phyloP scores from a whole-genome alignment of 2,797 vertebrate genomes.

The Poecilia gillii region DNA sequence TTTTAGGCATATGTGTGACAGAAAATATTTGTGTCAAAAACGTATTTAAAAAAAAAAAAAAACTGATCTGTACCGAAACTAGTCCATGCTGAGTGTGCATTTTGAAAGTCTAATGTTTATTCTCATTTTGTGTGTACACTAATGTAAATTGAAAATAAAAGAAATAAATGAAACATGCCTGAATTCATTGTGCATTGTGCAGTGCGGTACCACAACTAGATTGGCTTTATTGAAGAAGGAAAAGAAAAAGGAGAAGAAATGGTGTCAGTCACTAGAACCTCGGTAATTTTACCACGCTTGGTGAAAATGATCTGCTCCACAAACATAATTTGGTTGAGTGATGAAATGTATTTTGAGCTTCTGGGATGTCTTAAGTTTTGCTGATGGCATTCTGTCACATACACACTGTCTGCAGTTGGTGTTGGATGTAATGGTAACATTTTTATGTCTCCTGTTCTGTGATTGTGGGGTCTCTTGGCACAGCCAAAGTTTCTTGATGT shows the following conservation, averaged over 20 bases:
- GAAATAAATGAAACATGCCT: too few relatives aligned
- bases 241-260: background rate
- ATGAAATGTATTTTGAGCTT: background rate
- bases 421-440: background rate
- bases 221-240: background rate
- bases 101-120: background rate
- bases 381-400: background rate
- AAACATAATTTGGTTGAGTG: background rate
- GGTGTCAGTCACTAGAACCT: background rate
- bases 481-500: constrained; percentile 31
- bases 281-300: background rate
- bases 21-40: background rate
- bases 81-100: background rate
- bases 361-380: background rate
- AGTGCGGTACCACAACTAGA: background rate
- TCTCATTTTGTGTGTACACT: background rate
- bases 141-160: background rate
- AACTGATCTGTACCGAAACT: background rate
- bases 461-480: constrained; percentile 12
- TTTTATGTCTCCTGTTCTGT: constrained; percentile 11
- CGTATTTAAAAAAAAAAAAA: background rate
- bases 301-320: background rate
- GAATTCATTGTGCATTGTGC: background rate
- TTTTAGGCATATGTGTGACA: background rate
- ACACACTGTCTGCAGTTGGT: background rate